phyloP scores from a whole-genome alignment of 2,113 vertebrate species.

The Pimephales promelas region DNA sequence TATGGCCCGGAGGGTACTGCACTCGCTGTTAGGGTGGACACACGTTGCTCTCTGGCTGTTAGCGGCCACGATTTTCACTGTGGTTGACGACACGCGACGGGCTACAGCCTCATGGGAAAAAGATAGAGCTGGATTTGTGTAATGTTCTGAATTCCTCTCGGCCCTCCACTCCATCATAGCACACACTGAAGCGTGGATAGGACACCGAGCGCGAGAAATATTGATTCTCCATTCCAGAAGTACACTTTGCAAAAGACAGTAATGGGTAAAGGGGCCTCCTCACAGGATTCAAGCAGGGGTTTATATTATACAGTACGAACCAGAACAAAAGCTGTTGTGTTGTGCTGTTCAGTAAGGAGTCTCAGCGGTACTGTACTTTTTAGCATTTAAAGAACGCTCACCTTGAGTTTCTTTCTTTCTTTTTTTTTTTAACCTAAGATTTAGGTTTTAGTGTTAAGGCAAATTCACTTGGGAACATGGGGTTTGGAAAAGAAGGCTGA shows the following conservation, averaged over 20 bases:
- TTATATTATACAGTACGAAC: constrained; percentile 45
- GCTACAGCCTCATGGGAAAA: constrained; percentile 87
- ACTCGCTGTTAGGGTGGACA: constrained; percentile 85
- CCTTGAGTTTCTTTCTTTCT: constrained; percentile 25
- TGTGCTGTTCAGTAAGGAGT: background rate
- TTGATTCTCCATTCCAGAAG: constrained; percentile 46
- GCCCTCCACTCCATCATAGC: constrained; percentile 48
- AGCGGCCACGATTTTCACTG: constrained; percentile 97
- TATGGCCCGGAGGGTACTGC: constrained; percentile 57
- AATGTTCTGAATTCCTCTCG: constrained; percentile 52
- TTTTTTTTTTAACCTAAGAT: background rate
- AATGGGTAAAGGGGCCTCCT: constrained; percentile 32
- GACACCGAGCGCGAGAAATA: constrained; percentile 41
- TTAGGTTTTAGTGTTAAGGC: background rate
- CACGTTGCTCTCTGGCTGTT: constrained; percentile 92
- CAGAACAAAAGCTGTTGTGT: constrained; percentile 27
- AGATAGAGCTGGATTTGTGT: constrained; percentile 57
- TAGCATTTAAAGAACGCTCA: background rate
- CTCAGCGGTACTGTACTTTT: constrained; percentile 8
- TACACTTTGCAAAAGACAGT: constrained; percentile 32
- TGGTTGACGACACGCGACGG: constrained; percentile 99
- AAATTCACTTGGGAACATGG: constrained; percentile 11
- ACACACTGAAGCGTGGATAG: constrained; percentile 33
- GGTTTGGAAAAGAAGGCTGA: background rate
- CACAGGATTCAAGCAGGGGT: constrained; percentile 4